Percentiles rank a stretch among this genome's conserved stretches.
Evolutionary conservation across 2,113 vertebrate genomes (phyloP).

Genomic region (Poecilia latipinna): DNA sequence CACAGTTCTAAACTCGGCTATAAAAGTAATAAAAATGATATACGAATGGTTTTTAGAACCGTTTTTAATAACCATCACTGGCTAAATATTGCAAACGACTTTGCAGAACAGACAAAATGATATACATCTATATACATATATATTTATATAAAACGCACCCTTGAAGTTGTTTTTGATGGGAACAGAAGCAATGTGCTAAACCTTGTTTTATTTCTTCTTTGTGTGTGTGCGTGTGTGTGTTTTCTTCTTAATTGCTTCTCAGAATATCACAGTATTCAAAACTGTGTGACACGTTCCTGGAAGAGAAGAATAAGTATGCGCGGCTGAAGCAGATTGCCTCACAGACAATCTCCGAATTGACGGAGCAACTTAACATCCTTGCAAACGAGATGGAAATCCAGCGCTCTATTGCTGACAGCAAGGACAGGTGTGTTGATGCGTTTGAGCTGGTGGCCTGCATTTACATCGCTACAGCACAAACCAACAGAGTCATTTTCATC

Average conservation of each 20-base stretch:
- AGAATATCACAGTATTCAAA: conserved; percentile 83
- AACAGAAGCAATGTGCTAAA: neutral
- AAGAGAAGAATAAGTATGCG: conserved; percentile 88
- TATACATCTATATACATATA: too few species aligned
- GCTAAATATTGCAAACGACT: neutral
- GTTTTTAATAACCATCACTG: too few species aligned
- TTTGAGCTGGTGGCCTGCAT: neutral
- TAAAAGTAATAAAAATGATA: neutral
- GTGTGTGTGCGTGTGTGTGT: neutral
- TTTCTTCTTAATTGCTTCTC: conserved; percentile 24
- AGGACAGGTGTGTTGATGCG: conserved; percentile 83
- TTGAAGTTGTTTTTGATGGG: neutral
- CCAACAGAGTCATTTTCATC: neutral
- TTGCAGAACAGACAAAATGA: neutral
- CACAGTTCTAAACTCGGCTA: neutral
- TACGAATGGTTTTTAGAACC: neutral
- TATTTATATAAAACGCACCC: too few species aligned
- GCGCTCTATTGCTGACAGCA: conserved; percentile 73
- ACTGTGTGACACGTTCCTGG: conserved; percentile 79
- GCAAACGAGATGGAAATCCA: conserved; percentile 87
- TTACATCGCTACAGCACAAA: neutral
- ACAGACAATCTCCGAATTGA: conserved; percentile 82
- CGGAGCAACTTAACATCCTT: conserved; percentile 79
- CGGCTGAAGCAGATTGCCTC: conserved; percentile 81
- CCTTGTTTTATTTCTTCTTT: neutral